Evolutionary conservation across 2,888 invertebrate species (phyloP).

Genomic region (Microplitis deprimator): DNA sequence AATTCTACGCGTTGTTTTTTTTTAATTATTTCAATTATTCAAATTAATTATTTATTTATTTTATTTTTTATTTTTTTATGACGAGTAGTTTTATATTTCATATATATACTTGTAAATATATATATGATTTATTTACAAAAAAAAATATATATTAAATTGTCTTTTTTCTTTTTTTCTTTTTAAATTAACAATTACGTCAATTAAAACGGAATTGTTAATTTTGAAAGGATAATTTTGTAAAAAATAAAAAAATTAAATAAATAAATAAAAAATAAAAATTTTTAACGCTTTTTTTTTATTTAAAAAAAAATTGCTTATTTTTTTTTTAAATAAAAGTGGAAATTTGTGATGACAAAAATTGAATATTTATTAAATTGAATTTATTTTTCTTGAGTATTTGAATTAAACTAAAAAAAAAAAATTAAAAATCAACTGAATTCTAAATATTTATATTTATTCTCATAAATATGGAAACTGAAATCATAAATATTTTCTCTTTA

Average conservation of each 20-base stretch:
- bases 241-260: constrained; percentile 5
- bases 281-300: background rate
- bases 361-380: no score
- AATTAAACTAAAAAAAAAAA: no score
- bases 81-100: background rate
- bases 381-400: no score
- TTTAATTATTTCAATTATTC: constrained; percentile 20
- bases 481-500: no score
- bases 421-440: no score
- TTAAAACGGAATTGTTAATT: background rate
- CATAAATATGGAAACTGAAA: no score
- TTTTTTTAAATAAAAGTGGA: no score
- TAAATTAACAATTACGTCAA: background rate
- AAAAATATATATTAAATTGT: constrained; percentile 4
- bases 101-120: no score
- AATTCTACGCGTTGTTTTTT: constrained; percentile 31
- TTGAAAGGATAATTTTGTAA: background rate
- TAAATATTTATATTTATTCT: no score
- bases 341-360: no score
- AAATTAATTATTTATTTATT: background rate
- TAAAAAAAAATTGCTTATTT: no score
- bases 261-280: constrained; percentile 17
- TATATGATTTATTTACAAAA: background rate
- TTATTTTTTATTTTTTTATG: background rate
- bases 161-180: constrained; percentile 20